phyloP scores from a whole-genome alignment of 2,888 invertebrate genomes.

The Nezara viridula region DNA sequence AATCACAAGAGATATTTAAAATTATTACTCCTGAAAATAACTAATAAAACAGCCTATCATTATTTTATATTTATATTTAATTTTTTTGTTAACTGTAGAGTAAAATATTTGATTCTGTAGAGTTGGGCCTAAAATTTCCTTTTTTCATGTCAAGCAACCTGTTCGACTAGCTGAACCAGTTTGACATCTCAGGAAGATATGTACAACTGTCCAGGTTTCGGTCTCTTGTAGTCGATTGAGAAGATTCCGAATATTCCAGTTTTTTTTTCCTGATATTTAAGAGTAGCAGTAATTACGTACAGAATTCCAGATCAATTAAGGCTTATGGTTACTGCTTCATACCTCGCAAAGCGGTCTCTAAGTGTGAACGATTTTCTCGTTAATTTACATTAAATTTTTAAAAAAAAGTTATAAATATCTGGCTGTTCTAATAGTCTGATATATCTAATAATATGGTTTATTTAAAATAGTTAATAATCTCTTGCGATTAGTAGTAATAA shows the following conservation, averaged over 20 bases:
- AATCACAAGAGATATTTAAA: slow-evolving; percentile 13
- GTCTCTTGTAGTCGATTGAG: not conserved
- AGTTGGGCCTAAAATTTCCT: not conserved
- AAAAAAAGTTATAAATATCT: too few species aligned
- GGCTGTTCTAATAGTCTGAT: too few species aligned
- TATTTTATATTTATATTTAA: not conserved
- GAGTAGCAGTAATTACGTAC: too few species aligned
- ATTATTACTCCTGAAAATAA: not conserved
- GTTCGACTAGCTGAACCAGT: not conserved
- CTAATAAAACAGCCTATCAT: not conserved
- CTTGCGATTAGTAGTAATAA: too few species aligned
- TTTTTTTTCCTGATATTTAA: too few species aligned
- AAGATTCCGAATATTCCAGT: not conserved
- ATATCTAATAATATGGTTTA: too few species aligned
- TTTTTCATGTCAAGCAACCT: not conserved
- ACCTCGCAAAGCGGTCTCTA: too few species aligned
- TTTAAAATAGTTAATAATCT: too few species aligned
- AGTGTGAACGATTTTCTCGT: too few species aligned
- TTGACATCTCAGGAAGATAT: not conserved
- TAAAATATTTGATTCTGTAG: not conserved
- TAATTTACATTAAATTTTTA: too few species aligned
- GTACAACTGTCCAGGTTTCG: not conserved
- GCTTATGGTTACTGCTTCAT: too few species aligned
- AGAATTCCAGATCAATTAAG: too few species aligned
- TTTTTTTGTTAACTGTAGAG: not conserved